phyloP scores from a whole-genome alignment of 30 jellyfish, hydroid and myxozoan species.

The Calvadosia cruxmelitensis region DNA sequence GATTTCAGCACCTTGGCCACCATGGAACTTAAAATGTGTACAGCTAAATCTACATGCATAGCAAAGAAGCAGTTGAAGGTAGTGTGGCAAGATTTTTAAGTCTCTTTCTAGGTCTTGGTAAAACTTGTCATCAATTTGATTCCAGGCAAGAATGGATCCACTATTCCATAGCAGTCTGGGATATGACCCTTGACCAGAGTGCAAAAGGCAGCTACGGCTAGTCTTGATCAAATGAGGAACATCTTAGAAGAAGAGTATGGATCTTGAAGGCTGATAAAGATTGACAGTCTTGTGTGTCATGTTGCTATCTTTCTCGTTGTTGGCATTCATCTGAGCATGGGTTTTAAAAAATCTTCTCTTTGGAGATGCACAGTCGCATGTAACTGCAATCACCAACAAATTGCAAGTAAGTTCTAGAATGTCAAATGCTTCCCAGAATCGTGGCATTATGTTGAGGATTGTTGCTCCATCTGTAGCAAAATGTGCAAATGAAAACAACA shows the following conservation, averaged over 20 bases:
- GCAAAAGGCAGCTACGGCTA: constrained; percentile 13
- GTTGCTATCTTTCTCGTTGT: background rate
- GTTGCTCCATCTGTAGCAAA: constrained; percentile 44
- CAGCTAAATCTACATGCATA: constrained; percentile 37
- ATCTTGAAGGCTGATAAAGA: background rate
- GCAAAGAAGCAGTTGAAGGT: constrained; percentile 18
- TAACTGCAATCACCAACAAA: constrained; percentile 13
- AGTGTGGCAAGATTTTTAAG: constrained; percentile 18
- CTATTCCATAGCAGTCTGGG: background rate
- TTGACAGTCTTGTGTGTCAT: background rate
- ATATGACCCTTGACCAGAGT: background rate
- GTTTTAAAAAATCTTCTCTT: constrained; percentile 5
- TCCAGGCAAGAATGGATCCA: background rate
- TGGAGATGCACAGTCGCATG: constrained; percentile 42
- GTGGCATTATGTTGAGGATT: constrained; percentile 20
- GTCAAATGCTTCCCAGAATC: constrained; percentile 39
- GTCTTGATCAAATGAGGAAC: constrained; percentile 34
- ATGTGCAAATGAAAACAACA: constrained; percentile 35
- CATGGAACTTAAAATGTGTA: constrained; percentile 22
- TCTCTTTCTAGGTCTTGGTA: background rate
- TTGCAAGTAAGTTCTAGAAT: constrained; percentile 25
- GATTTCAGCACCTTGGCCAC: constrained; percentile 16
- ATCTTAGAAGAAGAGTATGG: constrained; percentile 27
- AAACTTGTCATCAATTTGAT: background rate
- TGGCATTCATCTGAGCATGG: background rate